Conservation (phyloP, 2,113 vertebrate genomes). For the Burhinus oedicnemus region DNA sequence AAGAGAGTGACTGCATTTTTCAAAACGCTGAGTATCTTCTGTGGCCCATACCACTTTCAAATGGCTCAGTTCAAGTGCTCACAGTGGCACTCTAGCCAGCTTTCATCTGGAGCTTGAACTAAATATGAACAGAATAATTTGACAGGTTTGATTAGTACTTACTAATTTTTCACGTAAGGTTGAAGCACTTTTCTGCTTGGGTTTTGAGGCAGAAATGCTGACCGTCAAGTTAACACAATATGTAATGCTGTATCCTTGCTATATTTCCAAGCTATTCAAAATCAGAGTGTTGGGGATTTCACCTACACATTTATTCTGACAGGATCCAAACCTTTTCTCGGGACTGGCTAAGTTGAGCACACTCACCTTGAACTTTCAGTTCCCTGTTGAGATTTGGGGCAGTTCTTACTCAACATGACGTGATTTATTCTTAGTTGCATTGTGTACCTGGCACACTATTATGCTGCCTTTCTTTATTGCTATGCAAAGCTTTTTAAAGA, state of each 20-base stretch:
- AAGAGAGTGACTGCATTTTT: not conserved
- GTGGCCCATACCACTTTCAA: not conserved
- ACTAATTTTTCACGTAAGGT: not conserved
- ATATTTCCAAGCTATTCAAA: not conserved
- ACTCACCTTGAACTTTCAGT: not conserved
- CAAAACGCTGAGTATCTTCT: not conserved
- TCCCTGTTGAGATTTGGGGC: not conserved
- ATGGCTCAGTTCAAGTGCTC: not conserved
- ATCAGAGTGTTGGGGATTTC: not conserved
- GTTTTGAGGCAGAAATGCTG: not conserved
- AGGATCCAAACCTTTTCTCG: not conserved
- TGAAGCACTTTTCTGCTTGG: not conserved
- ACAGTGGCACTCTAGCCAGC: not conserved
- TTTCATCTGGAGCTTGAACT: not conserved
- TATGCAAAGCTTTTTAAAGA: not conserved
- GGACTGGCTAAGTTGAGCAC: not conserved
- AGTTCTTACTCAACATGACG: not conserved
- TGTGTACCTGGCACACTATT: accelerated
- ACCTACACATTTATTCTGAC: not conserved
- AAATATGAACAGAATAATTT: not conserved
- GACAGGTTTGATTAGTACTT: not conserved
- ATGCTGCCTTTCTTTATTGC: accelerated
- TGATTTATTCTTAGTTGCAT: not conserved
- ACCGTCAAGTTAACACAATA: not conserved
- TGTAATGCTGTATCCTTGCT: not conserved